Conservation (phyloP, 2,888 invertebrate genomes). For the Morpho helenor region DNA sequence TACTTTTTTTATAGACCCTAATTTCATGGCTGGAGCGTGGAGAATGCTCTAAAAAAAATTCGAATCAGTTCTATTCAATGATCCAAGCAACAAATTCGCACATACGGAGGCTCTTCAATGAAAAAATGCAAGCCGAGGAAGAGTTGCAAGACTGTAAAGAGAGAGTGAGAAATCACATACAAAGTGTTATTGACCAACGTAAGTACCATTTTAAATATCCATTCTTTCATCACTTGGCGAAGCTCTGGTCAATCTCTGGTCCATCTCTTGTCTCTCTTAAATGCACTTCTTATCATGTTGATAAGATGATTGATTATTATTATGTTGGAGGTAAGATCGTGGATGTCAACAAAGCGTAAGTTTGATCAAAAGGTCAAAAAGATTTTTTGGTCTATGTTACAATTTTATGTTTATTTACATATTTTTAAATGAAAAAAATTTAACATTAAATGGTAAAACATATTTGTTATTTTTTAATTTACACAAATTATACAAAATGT, state of each 20-base stretch:
- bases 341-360: constrained; percentile 10
- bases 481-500: no score
- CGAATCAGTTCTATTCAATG: constrained; percentile 96
- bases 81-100: constrained; percentile 97
- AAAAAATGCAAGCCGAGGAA: constrained; percentile 92
- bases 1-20: constrained; percentile 79
- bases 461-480: no score
- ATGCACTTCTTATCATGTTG: constrained; percentile 11
- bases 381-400: no score
- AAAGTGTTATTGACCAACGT: constrained; percentile 94
- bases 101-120: constrained; percentile 89
- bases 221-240: no score
- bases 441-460: background rate
- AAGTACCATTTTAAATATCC: constrained; percentile 72
- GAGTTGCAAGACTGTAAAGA: constrained; percentile 92
- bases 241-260: no score
- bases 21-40: constrained; percentile 96
- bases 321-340: constrained; percentile 23
- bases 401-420: no score
- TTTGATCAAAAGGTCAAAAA: background rate
- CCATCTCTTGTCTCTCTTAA: constrained; percentile 6
- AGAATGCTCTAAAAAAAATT: constrained; percentile 94
- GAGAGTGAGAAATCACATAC: constrained; percentile 90
- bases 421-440: background rate
- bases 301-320: constrained; percentile 8